Evolutionary conservation across 2,113 vertebrate genomes (phyloP), one percentile per base, ranked within the genome.

Genomic region (Colistium nudipinnis): DNA sequence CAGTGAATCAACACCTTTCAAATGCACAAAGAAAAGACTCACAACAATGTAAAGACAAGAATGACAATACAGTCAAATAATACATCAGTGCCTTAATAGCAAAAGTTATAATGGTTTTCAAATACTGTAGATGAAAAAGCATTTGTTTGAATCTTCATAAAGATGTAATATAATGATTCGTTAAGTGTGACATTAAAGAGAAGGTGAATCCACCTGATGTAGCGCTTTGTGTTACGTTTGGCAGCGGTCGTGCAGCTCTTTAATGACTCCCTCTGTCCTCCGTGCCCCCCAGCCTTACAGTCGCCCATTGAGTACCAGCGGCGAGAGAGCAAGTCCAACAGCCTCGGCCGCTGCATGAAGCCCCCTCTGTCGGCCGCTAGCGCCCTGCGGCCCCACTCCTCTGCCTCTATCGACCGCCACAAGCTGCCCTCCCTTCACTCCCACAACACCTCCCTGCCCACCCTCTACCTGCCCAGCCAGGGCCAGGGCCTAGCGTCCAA

Each of bases 231-330:
- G 17, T 48, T 67, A 45, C 20, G 28, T 35, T 41, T 27, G 28
- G 20, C 49, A 20, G 13, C 2, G 13, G 17, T 6, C 19, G 14
- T 8, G 12, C n/a, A 38, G 45, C 30, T 68, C 28, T 16, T 20
- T 62, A 0, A 24, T 17, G 27, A 17, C 20, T 16, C 0, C 31
- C n/a, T 70, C 10, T 60, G 17, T 38, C 44, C 33, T 62, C 3
- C 74, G 24, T 70, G 44, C 73, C 27, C 67, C 64, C 11, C 80
- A 97, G 96, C 96, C 55, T 84, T 97, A 87, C 96, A 97, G 87
- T 97, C 96, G 0, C 96, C 96, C 17, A 97, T 97, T 38, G 96
- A 97, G 82, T 97, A 97, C 91, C 95, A 97, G 88, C 93, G 96
- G 17, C 86, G 93, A 22, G 96, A 97, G 85, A 95, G 93, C 87